Base-by-base conservation (phyloP, 1,140 invertebrate genomes). In the Euura lappo region DNA sequence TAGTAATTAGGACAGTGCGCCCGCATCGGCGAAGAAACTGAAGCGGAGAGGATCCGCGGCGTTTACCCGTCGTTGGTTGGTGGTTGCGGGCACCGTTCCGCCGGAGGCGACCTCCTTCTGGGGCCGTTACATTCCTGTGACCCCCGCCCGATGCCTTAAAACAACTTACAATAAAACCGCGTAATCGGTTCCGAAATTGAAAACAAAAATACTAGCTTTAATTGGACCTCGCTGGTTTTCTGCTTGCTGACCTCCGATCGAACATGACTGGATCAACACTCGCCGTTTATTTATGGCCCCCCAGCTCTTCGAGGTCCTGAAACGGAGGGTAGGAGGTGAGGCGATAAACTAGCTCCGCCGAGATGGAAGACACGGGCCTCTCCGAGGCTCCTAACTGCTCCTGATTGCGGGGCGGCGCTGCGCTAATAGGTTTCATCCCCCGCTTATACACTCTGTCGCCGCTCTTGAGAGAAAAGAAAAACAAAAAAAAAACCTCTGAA, bases 1-100 rank as follows among this genome's bases (percentile, higher is more conserved):
- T 86, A 86, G 83, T 87, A 87, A 87, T 87, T 87, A 86, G 86
- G 85, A 87, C 84, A 87, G 85, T 87, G 81, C 78, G 84, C 86
- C 86, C 86, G 86, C 84, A 87, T 87, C 51, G 51, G 77, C 79
- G 28, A n/a, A 60, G 51, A n/a, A 60, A 6, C 8, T 28, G 28
- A 28, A 28, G 28, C 28, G 28, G 28, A 28, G 51, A 60, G 51
- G 51, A 60, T 1, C 28, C 28, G 6, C 8, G 13, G 8, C 51
- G 51, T 60, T 60, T 60, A 60, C 8, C 51, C 51, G 51, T n/a
- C 28, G 51, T 8, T 5, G 51, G 8, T n/a, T n/a, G 28, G 28
- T 28, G 28, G 28, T 28, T 28, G 28, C 28, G 28, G 28, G 28
- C 28, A 28, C 0, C 8, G 51, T 60, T 60, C 51, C 51, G 51